Base-by-base conservation (phyloP, 2,888 invertebrate genomes). In the Liopterus haemorrhoidalis region DNA sequence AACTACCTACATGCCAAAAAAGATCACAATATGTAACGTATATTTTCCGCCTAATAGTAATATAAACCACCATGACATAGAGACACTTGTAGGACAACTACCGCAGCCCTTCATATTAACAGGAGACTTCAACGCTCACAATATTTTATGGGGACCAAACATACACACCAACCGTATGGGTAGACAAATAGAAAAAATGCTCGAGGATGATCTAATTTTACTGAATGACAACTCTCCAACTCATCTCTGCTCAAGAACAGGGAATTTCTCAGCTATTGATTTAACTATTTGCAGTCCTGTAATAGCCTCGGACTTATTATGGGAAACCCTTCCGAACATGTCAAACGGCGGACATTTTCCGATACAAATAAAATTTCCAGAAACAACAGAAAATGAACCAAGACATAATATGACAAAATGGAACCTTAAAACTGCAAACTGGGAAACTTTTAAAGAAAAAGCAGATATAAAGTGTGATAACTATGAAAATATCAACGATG, bases 241-340 rank as follows among this genome's bases (percentile, higher is more conserved):
- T 15, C 37, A 37, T 14, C 14, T 37, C 9, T 37, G 37, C 15
- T 11, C 11, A 37, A 24, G 37, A 6, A 37, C 24, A 11, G 37
- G 37, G 5, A 37, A 12, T 22, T 24, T 37, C 12, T 37, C 37
- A n/a, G 12, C n/a, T 37, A 37, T 37, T 4, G 37, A 37, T 14
- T 21, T 37, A 14, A 22, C 24, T 15, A 11, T 37, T 14, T 20
- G 24, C 15, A 24, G 12, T 9, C 24, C 24, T 6, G 14, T 14
- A 5, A 21, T 37, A 24, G 37, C 37, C 12, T 12, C 24, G 8
- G 25, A 24, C 24, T 4, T 37, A 6, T 14, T 16, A 37, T 37
- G 24, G 37, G 22, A 21, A 4, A 24, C 12, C 12, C 24, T 21
- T 20, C 24, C 37, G 12, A 24, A 25, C 24, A 14, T 37, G 14